These are phyloP conservation scores for Cydia strobilella DNA, from an alignment of 1,140 invertebrate genomes.

Conservation along the genomic window DNA sequence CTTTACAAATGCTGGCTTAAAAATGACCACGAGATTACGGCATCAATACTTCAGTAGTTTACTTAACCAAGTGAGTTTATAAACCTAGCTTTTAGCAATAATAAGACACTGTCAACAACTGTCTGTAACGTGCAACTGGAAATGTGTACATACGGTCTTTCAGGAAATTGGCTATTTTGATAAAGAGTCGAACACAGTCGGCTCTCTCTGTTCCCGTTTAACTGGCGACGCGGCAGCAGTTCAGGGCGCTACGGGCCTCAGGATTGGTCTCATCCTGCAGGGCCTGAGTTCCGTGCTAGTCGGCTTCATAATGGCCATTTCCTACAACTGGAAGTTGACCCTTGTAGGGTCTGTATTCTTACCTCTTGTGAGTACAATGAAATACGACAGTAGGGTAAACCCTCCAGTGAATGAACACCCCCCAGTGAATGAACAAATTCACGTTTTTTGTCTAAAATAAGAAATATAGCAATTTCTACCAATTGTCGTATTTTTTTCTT, in stretches of 20 bases:
- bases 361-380: slow-evolving; percentile 81
- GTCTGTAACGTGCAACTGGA: neutral
- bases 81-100: too few species aligned
- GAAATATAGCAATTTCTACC: too few species aligned
- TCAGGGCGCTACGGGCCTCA: slow-evolving; percentile 89
- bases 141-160: neutral
- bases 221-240: slow-evolving; percentile 88
- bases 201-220: slow-evolving; percentile 86
- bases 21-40: slow-evolving; percentile 85
- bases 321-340: slow-evolving; percentile 88
- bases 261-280: slow-evolving; percentile 87
- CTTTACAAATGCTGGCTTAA: slow-evolving; percentile 87
- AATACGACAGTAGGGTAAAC: too few species aligned
- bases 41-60: slow-evolving; percentile 54
- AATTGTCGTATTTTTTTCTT: too few species aligned
- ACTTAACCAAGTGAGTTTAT: slow-evolving; percentile 40
- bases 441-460: too few species aligned
- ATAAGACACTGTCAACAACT: neutral
- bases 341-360: slow-evolving; percentile 86
- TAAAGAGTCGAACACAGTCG: slow-evolving; percentile 85
- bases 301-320: slow-evolving; percentile 85
- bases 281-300: slow-evolving; percentile 84
- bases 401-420: too few species aligned
- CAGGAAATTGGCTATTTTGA: slow-evolving; percentile 90
- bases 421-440: too few species aligned